Conservation (phyloP, 1,140 invertebrate genomes). For the Ectropis grisescens region DNA sequence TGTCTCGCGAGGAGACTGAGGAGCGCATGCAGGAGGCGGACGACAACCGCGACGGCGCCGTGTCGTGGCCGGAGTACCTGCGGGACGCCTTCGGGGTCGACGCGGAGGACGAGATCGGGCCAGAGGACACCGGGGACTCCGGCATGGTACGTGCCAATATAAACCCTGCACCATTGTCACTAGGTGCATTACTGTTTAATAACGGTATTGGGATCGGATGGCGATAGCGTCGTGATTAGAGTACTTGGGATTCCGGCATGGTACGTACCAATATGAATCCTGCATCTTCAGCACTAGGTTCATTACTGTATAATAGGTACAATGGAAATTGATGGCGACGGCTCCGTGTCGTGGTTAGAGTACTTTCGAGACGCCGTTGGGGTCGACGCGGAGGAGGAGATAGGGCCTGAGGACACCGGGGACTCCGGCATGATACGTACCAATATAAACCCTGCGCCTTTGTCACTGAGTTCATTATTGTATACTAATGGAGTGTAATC, state of each 20-base stretch:
- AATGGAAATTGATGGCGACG: too few species aligned
- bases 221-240: too few species aligned
- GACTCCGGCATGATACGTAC: conserved; percentile 61
- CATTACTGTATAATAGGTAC: too few species aligned
- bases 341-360: conserved; percentile 88
- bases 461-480: too few species aligned
- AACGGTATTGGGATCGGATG: too few species aligned
- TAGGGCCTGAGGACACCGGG: conserved; percentile 38
- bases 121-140: conserved; percentile 45
- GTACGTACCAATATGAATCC: too few species aligned
- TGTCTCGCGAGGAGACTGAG: conserved; percentile 89
- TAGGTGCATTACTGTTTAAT: too few species aligned
- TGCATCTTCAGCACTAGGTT: too few species aligned
- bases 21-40: conserved; percentile 91
- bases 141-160: conserved; percentile 58
- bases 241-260: too few species aligned
- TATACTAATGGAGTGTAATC: too few species aligned
- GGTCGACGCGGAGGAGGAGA: conserved; percentile 43
- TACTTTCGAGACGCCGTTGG: conserved; percentile 75
- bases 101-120: conserved; percentile 38
- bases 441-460: too few species aligned
- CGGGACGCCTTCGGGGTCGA: conserved; percentile 54
- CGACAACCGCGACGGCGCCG: conserved; percentile 82
- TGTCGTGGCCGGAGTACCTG: conserved; percentile 93
- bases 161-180: too few species aligned